Evolutionary conservation across 2,888 invertebrate genomes (phyloP).

Genomic region (Protophormia terraenovae): DNA sequence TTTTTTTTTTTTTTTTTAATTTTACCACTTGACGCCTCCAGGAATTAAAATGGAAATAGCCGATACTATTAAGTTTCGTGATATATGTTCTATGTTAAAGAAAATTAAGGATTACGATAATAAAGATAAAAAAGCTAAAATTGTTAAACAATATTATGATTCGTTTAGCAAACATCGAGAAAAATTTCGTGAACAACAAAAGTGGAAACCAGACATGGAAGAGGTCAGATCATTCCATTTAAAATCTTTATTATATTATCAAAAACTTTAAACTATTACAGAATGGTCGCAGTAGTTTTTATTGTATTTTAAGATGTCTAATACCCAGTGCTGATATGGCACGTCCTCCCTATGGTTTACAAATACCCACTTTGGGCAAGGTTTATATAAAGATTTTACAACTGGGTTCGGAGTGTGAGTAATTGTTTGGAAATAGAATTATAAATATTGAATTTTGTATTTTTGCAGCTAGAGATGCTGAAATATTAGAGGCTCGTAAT

Average conservation of each 20-base stretch:
- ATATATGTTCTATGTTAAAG: slow-evolving; percentile 77
- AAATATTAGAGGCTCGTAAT: slow-evolving; percentile 73
- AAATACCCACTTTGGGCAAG: slow-evolving; percentile 88
- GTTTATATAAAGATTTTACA: slow-evolving; percentile 88
- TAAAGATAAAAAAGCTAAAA: slow-evolving; percentile 72
- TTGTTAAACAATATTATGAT: slow-evolving; percentile 75
- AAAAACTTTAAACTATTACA: slow-evolving; percentile 66
- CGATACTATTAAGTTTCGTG: slow-evolving; percentile 75
- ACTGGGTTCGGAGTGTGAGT: slow-evolving; percentile 85
- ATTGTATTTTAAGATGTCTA: slow-evolving; percentile 89
- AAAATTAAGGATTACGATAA: slow-evolving; percentile 73
- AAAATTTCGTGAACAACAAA: slow-evolving; percentile 71
- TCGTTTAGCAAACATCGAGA: slow-evolving; percentile 76
- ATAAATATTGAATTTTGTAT: not conserved
- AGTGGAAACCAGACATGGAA: slow-evolving; percentile 50
- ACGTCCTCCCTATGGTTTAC: slow-evolving; percentile 91
- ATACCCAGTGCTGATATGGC: slow-evolving; percentile 90
- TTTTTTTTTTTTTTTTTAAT: slow-evolving; percentile 1
- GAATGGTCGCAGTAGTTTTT: slow-evolving; percentile 84
- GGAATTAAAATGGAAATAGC: slow-evolving; percentile 75
- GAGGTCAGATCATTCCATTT: slow-evolving; percentile 52
- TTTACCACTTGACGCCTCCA: not conserved
- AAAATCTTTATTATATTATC: slow-evolving; percentile 21
- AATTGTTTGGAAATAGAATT: not conserved
- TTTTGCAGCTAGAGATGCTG: slow-evolving; percentile 80